phyloP scores from a whole-genome alignment of 2,888 invertebrate genomes.

The Mycalesis mineus region DNA sequence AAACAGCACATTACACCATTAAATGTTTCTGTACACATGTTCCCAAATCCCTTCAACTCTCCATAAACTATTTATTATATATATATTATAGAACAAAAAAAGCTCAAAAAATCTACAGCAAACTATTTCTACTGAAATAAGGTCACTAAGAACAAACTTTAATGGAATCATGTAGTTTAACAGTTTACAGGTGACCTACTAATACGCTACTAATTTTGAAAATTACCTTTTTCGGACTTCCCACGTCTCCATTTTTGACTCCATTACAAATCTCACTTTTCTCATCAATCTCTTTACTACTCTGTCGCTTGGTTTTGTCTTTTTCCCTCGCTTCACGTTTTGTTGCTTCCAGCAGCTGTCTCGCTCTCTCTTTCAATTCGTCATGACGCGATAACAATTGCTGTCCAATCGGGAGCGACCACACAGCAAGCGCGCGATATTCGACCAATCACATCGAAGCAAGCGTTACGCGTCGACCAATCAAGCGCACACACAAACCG shows the following conservation, averaged over 20 bases:
- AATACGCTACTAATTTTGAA: too few relatives aligned
- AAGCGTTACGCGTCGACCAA: constrained; percentile 15
- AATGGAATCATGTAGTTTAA: too few relatives aligned
- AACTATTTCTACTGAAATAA: too few relatives aligned
- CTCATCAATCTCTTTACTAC: constrained; percentile 70
- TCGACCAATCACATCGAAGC: constrained; percentile 17
- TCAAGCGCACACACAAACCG: constrained; percentile 42
- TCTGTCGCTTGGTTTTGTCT: constrained; percentile 53
- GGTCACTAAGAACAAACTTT: neutral
- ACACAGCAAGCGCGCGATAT: constrained; percentile 20
- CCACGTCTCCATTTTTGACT: constrained; percentile 60
- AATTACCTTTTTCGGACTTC: constrained; percentile 60
- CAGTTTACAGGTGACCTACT: neutral
- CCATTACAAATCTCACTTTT: constrained; percentile 81
- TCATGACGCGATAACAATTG: constrained; percentile 88
- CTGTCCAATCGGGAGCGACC: constrained; percentile 58
- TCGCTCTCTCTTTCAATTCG: constrained; percentile 90
- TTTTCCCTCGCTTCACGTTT: constrained; percentile 81
- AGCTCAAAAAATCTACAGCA: too few relatives aligned
- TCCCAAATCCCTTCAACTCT: too few relatives aligned
- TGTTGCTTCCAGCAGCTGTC: constrained; percentile 88
- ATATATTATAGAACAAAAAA: too few relatives aligned
- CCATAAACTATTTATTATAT: too few relatives aligned
- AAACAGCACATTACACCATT: too few relatives aligned
- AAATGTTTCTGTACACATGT: too few relatives aligned